Evolutionary conservation across 2,888 invertebrate genomes (phyloP).

Genomic region (Parnassius orleans): DNA sequence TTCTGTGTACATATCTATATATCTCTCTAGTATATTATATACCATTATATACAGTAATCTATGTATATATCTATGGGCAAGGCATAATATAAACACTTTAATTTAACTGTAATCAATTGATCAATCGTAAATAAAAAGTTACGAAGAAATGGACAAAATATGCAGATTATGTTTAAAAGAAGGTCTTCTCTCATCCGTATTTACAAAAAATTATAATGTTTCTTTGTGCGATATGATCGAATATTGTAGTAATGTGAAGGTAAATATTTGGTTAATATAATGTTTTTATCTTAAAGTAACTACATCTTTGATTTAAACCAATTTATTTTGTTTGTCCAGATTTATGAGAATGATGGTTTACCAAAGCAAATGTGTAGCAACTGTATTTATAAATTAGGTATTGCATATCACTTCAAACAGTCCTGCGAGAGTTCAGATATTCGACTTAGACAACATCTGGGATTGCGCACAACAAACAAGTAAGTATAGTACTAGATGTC

Average conservation of each 20-base stretch:
- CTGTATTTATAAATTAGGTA: conserved; percentile 82
- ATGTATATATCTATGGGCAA: too few relatives aligned
- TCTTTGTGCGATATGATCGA: conserved; percentile 82
- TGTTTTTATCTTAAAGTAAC: too few relatives aligned
- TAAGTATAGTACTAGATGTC: conserved; percentile 30
- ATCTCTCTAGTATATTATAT: too few relatives aligned
- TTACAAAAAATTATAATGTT: conserved; percentile 81
- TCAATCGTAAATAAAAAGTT: too few relatives aligned
- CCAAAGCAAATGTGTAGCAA: conserved; percentile 83
- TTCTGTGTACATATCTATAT: too few relatives aligned
- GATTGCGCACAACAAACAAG: conserved; percentile 61
- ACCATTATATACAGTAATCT: too few relatives aligned
- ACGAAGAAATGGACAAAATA: conserved; percentile 68
- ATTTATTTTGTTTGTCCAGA: conserved; percentile 41
- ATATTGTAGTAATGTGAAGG: conserved; percentile 80
- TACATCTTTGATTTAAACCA: not conserved
- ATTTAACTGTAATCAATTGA: too few relatives aligned
- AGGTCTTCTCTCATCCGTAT: conserved; percentile 81
- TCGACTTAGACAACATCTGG: conserved; percentile 80
- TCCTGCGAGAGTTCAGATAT: conserved; percentile 82
- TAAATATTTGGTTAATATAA: conserved; percentile 37
- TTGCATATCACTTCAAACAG: conserved; percentile 83
- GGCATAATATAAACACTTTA: too few relatives aligned
- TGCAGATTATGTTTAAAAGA: conserved; percentile 83
- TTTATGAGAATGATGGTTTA: conserved; percentile 77